Evolutionary conservation across 2,113 vertebrate genomes (phyloP).

Genomic region (Nestor notabilis): DNA sequence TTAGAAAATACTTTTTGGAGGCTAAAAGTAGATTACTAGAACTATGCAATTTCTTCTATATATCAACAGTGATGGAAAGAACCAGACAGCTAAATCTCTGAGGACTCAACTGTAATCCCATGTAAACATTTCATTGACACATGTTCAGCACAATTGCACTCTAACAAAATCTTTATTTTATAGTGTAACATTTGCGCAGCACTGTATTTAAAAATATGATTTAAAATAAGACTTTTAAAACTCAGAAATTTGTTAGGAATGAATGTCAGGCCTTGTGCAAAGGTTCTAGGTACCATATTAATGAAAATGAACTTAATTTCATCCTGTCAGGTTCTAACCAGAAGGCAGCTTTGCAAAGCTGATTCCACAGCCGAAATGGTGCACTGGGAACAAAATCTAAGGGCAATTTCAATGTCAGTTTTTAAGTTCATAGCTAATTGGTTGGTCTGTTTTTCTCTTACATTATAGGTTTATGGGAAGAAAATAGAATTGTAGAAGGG

Average conservation of each 20-base stretch:
- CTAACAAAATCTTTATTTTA: slow-evolving; percentile 14
- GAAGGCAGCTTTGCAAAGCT: background rate
- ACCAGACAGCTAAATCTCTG: background rate
- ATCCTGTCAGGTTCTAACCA: background rate
- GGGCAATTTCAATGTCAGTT: background rate
- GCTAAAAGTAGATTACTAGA: background rate
- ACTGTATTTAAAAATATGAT: background rate
- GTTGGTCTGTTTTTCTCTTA: background rate
- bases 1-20: background rate
- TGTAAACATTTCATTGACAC: background rate
- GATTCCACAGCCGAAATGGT: background rate
- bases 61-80: background rate
- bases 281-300: background rate
- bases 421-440: background rate
- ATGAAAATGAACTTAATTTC: background rate
- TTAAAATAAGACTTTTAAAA: background rate
- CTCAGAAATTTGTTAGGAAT: background rate
- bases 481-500: background rate
- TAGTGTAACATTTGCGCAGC: background rate
- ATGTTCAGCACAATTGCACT: background rate
- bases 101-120: background rate
- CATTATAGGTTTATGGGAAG: background rate
- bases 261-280: background rate
- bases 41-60: background rate
- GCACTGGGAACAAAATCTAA: background rate